A percentile compares a stretch with the other conserved stretches of the same genome.
These are phyloP conservation scores for Dufourea novaeangliae DNA, from an alignment of 1,140 invertebrate species.

Conservation along the genomic window DNA sequence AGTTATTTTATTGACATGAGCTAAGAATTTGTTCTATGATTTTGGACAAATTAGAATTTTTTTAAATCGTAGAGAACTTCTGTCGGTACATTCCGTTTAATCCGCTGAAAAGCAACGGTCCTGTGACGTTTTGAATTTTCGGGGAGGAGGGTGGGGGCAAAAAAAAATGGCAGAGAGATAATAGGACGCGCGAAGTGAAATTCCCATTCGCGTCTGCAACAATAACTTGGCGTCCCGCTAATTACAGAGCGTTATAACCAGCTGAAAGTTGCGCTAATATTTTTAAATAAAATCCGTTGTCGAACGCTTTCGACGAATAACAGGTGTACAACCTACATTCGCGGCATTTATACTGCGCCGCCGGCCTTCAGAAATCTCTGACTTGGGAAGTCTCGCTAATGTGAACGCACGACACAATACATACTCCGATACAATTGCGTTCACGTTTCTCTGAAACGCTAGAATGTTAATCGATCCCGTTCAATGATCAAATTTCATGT, in stretches of 20 bases:
- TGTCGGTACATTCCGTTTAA: too few species aligned
- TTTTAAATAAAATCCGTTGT: slow-evolving; percentile 46
- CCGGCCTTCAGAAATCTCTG: slow-evolving; percentile 51
- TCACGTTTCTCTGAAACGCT: background rate
- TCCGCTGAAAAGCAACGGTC: background rate
- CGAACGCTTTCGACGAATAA: slow-evolving; percentile 45
- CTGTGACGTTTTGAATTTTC: background rate
- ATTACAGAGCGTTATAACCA: background rate
- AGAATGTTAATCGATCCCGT: background rate
- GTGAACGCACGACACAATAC: background rate
- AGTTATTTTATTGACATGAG: too few species aligned
- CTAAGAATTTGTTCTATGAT: too few species aligned
- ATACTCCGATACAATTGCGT: too few species aligned
- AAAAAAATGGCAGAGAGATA: background rate
- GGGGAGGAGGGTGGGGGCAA: too few species aligned
- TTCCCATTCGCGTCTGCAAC: background rate
- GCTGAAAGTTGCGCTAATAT: slow-evolving; percentile 28
- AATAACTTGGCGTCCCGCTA: background rate
- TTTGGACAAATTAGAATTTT: too few species aligned
- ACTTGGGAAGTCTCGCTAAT: slow-evolving; percentile 2
- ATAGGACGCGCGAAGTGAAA: background rate
- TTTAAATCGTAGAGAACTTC: too few species aligned
- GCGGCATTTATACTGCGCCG: slow-evolving; percentile 2
- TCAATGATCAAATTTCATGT: background rate
- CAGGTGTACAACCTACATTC: slow-evolving; percentile 47